Evolutionary conservation across 2,888 invertebrate species (phyloP), one percentile per base, ranked within the genome.

Genomic region (Ormia ochracea): DNA sequence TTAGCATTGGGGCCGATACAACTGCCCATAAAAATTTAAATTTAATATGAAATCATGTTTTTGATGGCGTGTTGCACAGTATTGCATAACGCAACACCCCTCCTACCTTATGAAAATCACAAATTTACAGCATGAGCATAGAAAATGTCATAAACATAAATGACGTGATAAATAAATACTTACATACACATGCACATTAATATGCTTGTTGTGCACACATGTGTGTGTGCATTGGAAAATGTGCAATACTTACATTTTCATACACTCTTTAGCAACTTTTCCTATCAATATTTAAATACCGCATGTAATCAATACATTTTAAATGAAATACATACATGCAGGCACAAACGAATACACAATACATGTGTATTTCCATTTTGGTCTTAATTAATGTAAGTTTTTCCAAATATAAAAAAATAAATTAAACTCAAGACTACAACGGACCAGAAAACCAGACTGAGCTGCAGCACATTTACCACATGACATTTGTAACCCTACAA

Each of bases 401-500:
- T 26, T 23, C 4, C 9, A 26, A n/a, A 33, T 10, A 45, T 9
- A 17, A 9, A 12, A 38, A 31, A 45, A 4, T n/a, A 10, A 48
- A 36, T 59, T 5, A 4, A 38, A 50, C 12, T 3, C 17, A 41
- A 41, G n/a, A 26, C 21, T 26, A 31, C 14, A 41, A 23, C 6
- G 19, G 33, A 54, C 26, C 10, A 54, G 26, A 48, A 52, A 59
- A 56, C 14, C 9, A 28, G 5, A n/a, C 21, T 33, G 31, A 23
- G 21, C 19, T 36, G 23, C n/a, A n/a, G n/a, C 56, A 74, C 52
- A 74, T 58, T 69, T 78, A 58, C 69, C 52, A 19, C 69, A 65
- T 79, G 78, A 74, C 78, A 79, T 74, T 69, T 58, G 41, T 79
- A 79, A 79, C 78, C 78, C 74, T 70, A 33, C 10, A 41, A 50